Conservation (phyloP, 1,140 invertebrate species). For the Calosoma granatense region DNA sequence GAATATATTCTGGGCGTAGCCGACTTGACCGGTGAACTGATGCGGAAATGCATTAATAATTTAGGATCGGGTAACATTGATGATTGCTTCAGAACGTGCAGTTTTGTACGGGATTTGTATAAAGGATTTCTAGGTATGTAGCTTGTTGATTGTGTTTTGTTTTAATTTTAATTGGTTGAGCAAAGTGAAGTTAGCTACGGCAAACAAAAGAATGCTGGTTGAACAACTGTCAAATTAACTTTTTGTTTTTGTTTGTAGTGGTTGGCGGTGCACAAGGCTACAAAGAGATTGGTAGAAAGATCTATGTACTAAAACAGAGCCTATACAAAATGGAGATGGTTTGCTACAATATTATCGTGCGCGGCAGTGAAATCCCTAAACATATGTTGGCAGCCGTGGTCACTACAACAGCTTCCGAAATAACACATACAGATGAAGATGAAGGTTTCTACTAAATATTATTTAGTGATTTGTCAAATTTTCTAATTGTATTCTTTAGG, state of each 20-base stretch:
- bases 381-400: conserved; percentile 42
- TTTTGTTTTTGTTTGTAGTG: conserved; percentile 17
- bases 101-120: conserved; percentile 61
- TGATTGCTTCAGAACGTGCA: conserved; percentile 61
- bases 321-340: conserved; percentile 75
- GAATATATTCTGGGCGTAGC: conserved; percentile 79
- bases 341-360: conserved; percentile 71
- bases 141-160: conserved; percentile 12
- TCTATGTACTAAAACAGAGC: conserved; percentile 57
- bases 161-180: conserved; percentile 5
- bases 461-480: no score
- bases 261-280: conserved; percentile 39
- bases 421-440: conserved; percentile 13
- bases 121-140: conserved; percentile 52
- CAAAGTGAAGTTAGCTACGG: conserved; percentile 9
- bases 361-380: conserved; percentile 67
- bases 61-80: conserved; percentile 67
- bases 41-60: conserved; percentile 79
- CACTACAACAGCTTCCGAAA: background rate
- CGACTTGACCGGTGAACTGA: conserved; percentile 82
- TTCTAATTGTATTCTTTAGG: no score
- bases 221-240: background rate
- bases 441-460: conserved; percentile 14
- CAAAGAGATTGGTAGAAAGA: conserved; percentile 60
- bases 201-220: background rate